Conservation (phyloP, 2,797 vertebrate genomes). For the Siniperca obscura region DNA sequence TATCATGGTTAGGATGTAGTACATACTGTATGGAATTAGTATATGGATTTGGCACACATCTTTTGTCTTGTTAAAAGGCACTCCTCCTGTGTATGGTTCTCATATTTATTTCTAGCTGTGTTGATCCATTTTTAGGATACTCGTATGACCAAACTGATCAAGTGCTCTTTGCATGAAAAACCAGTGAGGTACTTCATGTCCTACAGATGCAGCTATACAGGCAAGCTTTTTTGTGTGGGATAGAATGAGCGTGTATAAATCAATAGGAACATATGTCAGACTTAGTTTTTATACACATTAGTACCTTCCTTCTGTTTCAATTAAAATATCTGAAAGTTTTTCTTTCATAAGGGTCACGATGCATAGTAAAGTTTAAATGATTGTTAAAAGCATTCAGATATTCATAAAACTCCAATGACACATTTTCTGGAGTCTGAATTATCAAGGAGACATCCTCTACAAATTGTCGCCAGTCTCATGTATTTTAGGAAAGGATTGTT, state of each 20-base stretch:
- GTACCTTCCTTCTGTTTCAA: constrained; percentile 2
- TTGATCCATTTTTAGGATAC: constrained; percentile 12
- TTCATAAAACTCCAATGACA: constrained; percentile 2
- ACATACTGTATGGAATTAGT: not conserved
- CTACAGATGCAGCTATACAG: not conserved
- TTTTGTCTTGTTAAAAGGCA: constrained; percentile 11
- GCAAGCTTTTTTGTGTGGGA: constrained; percentile 24
- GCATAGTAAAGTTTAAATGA: constrained; percentile 11
- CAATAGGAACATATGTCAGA: constrained; percentile 30
- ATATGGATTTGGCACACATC: not conserved
- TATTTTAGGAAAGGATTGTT: constrained; percentile 25
- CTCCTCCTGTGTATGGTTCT: not conserved
- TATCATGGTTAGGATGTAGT: not conserved
- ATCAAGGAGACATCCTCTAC: constrained; percentile 1
- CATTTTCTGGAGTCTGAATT: constrained; percentile 11
- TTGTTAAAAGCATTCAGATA: not conserved
- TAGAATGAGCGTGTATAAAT: constrained; percentile 2
- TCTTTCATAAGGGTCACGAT: not conserved
- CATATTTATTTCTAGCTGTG: constrained; percentile 21
- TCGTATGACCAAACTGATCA: not conserved
- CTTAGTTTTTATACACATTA: constrained; percentile 21
- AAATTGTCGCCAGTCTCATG: not conserved
- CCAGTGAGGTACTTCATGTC: not conserved
- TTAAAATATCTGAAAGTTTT: constrained; percentile 6
- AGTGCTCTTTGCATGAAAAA: constrained; percentile 4